Conservation (phyloP, 2,113 vertebrate species). For the Pelusios castaneus region DNA sequence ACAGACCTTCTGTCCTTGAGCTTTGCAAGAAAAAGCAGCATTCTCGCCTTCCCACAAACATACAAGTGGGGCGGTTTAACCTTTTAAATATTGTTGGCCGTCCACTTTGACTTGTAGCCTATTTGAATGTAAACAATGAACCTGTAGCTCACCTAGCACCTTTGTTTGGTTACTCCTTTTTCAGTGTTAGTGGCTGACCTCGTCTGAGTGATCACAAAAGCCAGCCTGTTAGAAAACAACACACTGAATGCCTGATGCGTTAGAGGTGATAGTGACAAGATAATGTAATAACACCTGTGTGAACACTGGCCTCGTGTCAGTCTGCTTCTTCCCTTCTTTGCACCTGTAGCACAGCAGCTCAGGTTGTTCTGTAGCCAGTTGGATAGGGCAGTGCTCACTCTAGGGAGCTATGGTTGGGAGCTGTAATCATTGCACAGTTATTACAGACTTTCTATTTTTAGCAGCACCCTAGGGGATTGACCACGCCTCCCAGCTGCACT, state of each 20-base stretch:
- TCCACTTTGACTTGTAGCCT: neutral
- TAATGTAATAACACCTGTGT: neutral
- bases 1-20: neutral
- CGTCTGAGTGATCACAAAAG: neutral
- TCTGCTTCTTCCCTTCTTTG: neutral
- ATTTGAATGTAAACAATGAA: constrained; percentile 48
- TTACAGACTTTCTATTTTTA: neutral
- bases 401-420: neutral
- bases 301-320: neutral
- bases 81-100: neutral
- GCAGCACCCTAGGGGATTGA: neutral
- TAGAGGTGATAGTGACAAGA: neutral
- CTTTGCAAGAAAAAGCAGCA: neutral
- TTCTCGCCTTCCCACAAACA: neutral
- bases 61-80: neutral
- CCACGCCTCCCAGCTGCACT: accelerated
- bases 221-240: neutral
- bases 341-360: neutral
- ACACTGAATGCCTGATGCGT: neutral
- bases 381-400: neutral
- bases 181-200: constrained; percentile 16
- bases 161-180: constrained; percentile 36
- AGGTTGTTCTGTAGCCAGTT: accelerated
- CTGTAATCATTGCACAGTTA: neutral
- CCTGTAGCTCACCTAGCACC: constrained; percentile 35